Evolutionary conservation across 2,113 vertebrate species (phyloP).

Genomic region (Ammodytes marinus): DNA sequence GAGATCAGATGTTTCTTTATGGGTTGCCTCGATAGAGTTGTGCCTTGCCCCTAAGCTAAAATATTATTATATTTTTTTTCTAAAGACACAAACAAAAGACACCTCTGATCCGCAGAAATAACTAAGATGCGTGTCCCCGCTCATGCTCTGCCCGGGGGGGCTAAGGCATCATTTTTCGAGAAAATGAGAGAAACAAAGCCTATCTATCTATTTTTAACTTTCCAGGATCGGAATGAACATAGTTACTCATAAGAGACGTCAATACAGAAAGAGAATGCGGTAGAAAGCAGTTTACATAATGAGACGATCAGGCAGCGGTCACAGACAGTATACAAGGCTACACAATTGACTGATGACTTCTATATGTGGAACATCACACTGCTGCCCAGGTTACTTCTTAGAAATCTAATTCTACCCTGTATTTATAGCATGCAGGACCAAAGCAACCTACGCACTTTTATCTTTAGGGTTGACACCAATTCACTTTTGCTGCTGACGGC

Average conservation of each 20-base stretch:
- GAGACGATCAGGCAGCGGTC: constrained; percentile 33
- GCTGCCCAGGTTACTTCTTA: not conserved
- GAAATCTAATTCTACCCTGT: constrained; percentile 14
- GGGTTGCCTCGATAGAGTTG: constrained; percentile 32
- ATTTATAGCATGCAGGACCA: constrained; percentile 3
- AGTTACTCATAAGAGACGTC: constrained; percentile 29
- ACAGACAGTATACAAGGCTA: not conserved
- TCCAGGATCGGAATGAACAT: constrained; percentile 19
- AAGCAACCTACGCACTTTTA: constrained; percentile 6
- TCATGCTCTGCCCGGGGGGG: constrained; percentile 30
- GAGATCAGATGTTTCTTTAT: constrained; percentile 41
- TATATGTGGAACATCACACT: constrained; percentile 45
- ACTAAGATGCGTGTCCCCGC: constrained; percentile 21
- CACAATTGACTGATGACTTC: constrained; percentile 35
- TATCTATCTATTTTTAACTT: constrained; percentile 35
- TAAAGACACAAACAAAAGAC: not conserved
- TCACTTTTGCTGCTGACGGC: not conserved
- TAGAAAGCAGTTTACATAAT: constrained; percentile 19
- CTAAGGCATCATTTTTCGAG: constrained; percentile 28
- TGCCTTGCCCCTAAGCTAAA: constrained; percentile 14
- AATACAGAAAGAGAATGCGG: not conserved
- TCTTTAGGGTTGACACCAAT: constrained; percentile 1
- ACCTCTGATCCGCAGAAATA: constrained; percentile 43
- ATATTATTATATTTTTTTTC: not conserved
- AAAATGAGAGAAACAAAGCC: constrained; percentile 37